These are phyloP conservation scores for Actenoides hombroni DNA, from an alignment of 2,113 vertebrate species.

Conservation along the genomic window DNA sequence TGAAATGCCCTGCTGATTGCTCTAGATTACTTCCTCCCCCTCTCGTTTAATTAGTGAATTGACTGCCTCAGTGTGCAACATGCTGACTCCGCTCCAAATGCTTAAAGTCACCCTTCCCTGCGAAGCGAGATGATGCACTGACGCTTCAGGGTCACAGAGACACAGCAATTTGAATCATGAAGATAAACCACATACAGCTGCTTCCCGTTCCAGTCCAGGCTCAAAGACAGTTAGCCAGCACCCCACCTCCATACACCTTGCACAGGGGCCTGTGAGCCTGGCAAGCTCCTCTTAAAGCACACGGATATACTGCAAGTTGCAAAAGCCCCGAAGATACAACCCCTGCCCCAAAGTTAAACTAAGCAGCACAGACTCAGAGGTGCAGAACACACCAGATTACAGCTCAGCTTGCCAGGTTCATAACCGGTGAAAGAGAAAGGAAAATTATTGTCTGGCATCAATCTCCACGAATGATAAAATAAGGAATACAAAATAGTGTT, in stretches of 20 bases:
- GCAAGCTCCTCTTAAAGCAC: not conserved
- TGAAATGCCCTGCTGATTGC: slow-evolving; percentile 45
- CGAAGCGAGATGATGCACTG: not conserved
- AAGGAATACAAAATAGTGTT: not conserved
- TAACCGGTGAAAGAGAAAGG: not conserved
- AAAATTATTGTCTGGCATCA: not conserved
- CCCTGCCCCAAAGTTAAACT: not conserved
- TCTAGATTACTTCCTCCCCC: slow-evolving; percentile 9
- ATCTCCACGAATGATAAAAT: not conserved
- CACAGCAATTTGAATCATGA: not conserved
- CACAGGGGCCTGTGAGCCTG: not conserved
- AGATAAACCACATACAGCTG: not conserved
- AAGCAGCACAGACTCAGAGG: not conserved
- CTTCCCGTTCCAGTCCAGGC: not conserved
- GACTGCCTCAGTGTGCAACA: not conserved
- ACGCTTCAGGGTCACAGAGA: not conserved
- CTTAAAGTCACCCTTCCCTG: not conserved
- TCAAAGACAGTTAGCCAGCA: not conserved
- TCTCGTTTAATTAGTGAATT: slow-evolving; percentile 27
- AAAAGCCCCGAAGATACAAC: not conserved
- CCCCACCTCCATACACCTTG: not conserved
- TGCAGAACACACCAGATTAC: not conserved
- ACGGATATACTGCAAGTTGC: not conserved
- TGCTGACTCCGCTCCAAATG: not conserved
- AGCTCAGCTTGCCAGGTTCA: not conserved